These are phyloP conservation scores for Ephydatia muelleri DNA, from an alignment of 37 sponge, comb jelly and placozoan genomes.

Conservation along the genomic window DNA sequence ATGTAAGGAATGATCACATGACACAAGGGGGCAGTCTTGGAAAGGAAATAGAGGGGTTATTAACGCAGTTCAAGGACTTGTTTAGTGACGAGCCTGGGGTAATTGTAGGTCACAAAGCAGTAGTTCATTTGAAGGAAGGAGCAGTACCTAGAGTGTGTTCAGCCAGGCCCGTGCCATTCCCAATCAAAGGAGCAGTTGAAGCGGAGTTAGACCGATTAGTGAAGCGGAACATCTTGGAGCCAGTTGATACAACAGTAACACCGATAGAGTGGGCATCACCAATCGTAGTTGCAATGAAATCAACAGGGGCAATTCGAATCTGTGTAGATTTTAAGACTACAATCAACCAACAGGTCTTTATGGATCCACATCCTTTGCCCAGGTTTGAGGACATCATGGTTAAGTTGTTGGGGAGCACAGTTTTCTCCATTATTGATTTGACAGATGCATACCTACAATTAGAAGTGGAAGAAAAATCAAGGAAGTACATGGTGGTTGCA, in stretches of 20 bases:
- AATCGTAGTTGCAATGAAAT: neutral
- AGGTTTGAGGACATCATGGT: neutral
- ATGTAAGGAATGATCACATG: neutral
- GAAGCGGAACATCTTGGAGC: neutral
- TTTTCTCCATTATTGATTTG: constrained; percentile 1
- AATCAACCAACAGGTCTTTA: neutral
- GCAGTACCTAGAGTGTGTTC: neutral
- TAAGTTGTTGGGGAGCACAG: neutral
- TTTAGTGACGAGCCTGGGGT: neutral
- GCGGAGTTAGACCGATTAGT: neutral
- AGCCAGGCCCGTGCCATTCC: neutral
- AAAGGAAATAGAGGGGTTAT: neutral
- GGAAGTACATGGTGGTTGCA: neutral
- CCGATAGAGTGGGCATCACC: neutral
- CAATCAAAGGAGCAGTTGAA: neutral
- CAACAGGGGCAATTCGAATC: neutral
- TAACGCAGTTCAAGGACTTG: constrained; percentile 1
- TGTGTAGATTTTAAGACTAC: neutral
- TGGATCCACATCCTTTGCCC: neutral
- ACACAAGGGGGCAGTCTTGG: neutral
- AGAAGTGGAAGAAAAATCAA: neutral
- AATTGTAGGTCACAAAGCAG: neutral
- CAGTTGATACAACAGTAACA: neutral
- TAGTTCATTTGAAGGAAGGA: neutral
- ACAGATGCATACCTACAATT: neutral